Evolutionary conservation across 2,113 vertebrate genomes (phyloP), one percentile per base, ranked within the genome.

Genomic region (Numenius arquata): DNA sequence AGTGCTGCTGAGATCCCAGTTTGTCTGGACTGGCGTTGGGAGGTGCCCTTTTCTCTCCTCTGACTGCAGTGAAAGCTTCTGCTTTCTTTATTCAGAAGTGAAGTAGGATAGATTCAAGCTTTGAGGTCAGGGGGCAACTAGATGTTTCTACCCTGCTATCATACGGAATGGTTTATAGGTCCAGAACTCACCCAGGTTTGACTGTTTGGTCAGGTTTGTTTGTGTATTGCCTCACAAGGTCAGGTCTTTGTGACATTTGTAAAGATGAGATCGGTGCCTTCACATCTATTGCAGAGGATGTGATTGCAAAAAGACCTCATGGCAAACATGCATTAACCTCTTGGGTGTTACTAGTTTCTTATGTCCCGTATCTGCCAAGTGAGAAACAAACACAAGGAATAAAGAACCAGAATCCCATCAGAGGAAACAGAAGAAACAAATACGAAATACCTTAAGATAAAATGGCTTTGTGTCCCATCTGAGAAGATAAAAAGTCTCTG

Each of bases 221-320:
- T 95, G 83, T 53, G 50, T 50, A 74, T 94, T 95, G 83, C 90
- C 61, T 95, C 92, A 94, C 76, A 47, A 55, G 58, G 63, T 80
- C 75, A 65, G 88, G 82, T 86, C 55, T 62, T 88, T 0, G 0
- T 85, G 93, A 50, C 90, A 73, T 82, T 72, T 62, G 67, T 55
- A 27, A 73, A 84, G 79, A 43, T 52, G 91, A 61, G 48, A 53
- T 79, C 2, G 63, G 34, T 74, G 73, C 82, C 67, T 88, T 81
- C 41, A 14, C 0, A 0, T 61, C 53, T 92, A 11, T 85, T 67
- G 67, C 82, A 67, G 71, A 85, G 48, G 48, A 71, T 43, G 23
- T 56, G 90, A 88, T 86, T 94, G 88, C 95, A 90, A 41, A 83
- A 88, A 74, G 67, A 30, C 50, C 38, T 61, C 16, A 5, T 36